A percentile compares a stretch with the other conserved stretches of the same genome.
These are phyloP conservation scores for Crocodylus rhombifer DNA, from an alignment of 2,797 vertebrate species.

Conservation along the genomic window DNA sequence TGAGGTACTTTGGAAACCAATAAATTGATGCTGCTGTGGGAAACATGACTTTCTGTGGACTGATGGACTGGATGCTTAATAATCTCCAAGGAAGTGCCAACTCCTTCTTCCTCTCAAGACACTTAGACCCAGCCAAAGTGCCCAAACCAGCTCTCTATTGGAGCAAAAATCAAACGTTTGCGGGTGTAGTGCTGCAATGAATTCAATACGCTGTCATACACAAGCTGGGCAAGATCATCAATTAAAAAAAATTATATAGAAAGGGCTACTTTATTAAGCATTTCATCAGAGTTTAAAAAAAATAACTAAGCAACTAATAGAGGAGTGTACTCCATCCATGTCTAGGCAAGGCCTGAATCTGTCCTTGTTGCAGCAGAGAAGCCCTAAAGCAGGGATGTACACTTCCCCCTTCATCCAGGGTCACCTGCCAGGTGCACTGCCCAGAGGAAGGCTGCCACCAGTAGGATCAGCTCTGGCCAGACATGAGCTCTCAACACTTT, in stretches of 20 bases:
- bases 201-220: constrained; percentile 39
- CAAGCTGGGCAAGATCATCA: not conserved
- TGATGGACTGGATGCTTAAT: constrained; percentile 77
- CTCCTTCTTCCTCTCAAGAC: constrained; percentile 35
- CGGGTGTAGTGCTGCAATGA: constrained; percentile 16
- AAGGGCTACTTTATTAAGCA: constrained; percentile 35
- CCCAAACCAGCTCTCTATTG: constrained; percentile 10
- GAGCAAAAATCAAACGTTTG: not conserved
- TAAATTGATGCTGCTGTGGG: constrained; percentile 70
- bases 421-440: too few relatives aligned
- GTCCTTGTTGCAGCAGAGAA: not conserved
- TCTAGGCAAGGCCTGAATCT: not conserved
- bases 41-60: constrained; percentile 61
- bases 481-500: too few relatives aligned
- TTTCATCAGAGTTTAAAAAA: too few relatives aligned
- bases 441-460: too few relatives aligned
- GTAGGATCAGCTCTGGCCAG: too few relatives aligned
- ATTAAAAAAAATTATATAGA: not conserved
- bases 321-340: not conserved
- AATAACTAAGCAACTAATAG: not conserved
- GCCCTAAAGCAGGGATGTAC: not conserved
- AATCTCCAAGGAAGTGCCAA: constrained; percentile 58
- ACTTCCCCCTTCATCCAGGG: not conserved
- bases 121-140: constrained; percentile 46
- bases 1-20: constrained; percentile 74